Conservation (phyloP, 2,888 invertebrate species). For the Leptodirus hochenwartii region DNA sequence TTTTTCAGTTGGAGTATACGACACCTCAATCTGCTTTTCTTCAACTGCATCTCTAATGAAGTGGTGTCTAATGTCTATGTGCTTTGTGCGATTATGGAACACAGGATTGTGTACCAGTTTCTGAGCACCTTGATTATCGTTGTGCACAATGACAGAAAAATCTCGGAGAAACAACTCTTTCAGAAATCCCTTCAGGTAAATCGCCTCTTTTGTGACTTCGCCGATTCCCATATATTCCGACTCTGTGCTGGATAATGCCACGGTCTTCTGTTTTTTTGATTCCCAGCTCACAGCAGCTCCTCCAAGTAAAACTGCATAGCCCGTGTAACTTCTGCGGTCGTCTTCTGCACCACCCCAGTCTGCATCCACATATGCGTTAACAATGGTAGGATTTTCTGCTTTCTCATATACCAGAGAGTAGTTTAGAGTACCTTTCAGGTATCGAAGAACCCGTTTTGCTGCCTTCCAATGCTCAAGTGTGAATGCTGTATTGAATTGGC, state of each 20-base stretch:
- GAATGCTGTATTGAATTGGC: conserved; percentile 10
- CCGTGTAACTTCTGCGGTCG: conserved; percentile 10
- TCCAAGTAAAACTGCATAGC: conserved; percentile 14
- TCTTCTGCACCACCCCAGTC: conserved; percentile 13
- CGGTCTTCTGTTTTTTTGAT: conserved; percentile 17
- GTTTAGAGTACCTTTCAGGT: conserved; percentile 8
- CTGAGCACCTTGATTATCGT: too few species aligned
- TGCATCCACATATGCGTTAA: conserved; percentile 15
- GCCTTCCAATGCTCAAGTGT: conserved; percentile 10
- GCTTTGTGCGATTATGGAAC: too few species aligned
- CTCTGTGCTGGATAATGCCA: conserved; percentile 17
- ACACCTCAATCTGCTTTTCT: too few species aligned
- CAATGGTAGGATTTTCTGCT: not conserved
- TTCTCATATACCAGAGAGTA: conserved; percentile 7
- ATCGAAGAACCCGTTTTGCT: conserved; percentile 9
- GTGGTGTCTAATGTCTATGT: too few species aligned
- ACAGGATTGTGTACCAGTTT: too few species aligned
- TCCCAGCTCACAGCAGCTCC: conserved; percentile 16
- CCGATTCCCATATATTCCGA: conserved; percentile 19
- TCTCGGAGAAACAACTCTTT: too few species aligned
- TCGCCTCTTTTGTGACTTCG: too few species aligned
- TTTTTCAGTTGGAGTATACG: too few species aligned
- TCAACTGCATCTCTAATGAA: too few species aligned
- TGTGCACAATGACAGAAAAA: too few species aligned
- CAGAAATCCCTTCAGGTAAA: too few species aligned